Conservation (phyloP, 2,888 invertebrate genomes). For the Achlya flavicornis region DNA sequence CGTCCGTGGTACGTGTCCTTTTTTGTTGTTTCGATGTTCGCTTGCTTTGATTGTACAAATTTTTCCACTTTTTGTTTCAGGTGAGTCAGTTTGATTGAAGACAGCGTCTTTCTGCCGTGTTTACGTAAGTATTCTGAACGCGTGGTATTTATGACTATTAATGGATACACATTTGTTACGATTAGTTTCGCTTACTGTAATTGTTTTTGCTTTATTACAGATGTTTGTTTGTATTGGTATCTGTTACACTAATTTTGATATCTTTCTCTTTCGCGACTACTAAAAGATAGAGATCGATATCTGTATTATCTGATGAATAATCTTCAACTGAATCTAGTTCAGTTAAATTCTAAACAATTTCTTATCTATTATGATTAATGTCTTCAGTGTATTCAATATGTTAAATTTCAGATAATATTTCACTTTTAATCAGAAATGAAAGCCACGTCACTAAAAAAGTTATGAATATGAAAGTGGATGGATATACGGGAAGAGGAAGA, state of each 20-base stretch:
- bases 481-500: no score
- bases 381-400: no score
- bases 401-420: no score
- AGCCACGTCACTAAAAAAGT: no score
- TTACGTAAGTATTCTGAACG: neutral
- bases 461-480: no score
- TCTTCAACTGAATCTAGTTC: neutral
- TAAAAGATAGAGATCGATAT: neutral
- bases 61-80: constrained; percentile 49
- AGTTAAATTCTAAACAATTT: no score
- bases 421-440: no score
- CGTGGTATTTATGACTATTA: neutral
- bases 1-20: constrained; percentile 22
- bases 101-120: neutral
- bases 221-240: neutral
- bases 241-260: neutral
- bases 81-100: constrained; percentile 37
- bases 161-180: neutral
- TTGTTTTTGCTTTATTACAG: neutral
- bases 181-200: neutral
- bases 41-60: constrained; percentile 24
- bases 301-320: no score
- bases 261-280: neutral
- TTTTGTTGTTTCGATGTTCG: constrained; percentile 13
- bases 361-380: no score